Base-by-base conservation (phyloP, 2,888 invertebrate species). In the Tetanocera ferruginea region DNA sequence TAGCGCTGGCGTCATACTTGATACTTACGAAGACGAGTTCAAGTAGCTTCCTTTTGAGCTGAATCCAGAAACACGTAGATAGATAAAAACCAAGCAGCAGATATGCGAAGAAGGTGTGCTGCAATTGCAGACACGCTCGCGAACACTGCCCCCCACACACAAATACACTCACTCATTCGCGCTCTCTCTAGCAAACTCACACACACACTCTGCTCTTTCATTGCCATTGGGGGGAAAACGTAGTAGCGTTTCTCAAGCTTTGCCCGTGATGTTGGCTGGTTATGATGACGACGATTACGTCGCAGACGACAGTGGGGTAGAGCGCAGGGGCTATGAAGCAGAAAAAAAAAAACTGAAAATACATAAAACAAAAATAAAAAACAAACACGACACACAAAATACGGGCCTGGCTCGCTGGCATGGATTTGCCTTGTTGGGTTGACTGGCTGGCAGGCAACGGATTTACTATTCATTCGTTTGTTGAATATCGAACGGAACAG, bases 401-500 rank as follows among this genome's bases (percentile, higher is more conserved):
- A 75, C 75, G 75, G 75, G 75, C 75, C 75, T 37, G 67, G 55
- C 52, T 49, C 49, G 49, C 79, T 31, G 31, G 64, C 64, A 67
- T 67, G 67, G 67, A 67, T 67, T 28, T 67, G 67, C 67, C 43
- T 23, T 5, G 31, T 52, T 70, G 52, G 23, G 17, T n/a, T 43
- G 34, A 43, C 67, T 37, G 37, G 67, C 25, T 80, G 82, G 85
- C 76, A 83, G 70, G 83, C 82, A 76, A 60, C 82, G 84, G 82
- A 84, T 85, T 85, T 17, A 62, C 75, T 23, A 67, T 88, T 89
- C 88, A 88, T 88, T 88, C 88, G 88, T 87, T 88, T 87, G 86
- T 87, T 86, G 88, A 88, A 87, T 87, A 87, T 86, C 85, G 86
- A 88, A 86, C 87, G 84, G 83, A 83, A 85, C 87, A 87, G 88